Evolutionary conservation across 2,888 invertebrate species (phyloP), one percentile per base, ranked within the genome.

Genomic region (Tortrix viridana): DNA sequence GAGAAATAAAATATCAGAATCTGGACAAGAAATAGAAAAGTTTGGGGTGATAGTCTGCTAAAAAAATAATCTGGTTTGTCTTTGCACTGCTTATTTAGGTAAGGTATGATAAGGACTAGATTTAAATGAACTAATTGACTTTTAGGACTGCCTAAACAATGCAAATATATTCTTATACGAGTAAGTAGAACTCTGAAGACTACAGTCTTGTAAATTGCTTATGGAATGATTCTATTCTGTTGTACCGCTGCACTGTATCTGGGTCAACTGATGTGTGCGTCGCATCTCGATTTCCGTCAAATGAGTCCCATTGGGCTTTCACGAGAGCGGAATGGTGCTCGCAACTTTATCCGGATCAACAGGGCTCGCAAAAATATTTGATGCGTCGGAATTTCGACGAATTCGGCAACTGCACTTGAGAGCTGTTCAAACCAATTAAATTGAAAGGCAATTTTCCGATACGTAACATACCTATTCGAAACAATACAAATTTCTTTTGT

Each of bases 281-380:
- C 65, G 73, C 75, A 73, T 74, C 78, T 81, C 82, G 74, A 76
- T 81, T 85, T 85, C 77, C 82, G 71, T 67, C 71, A 79, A 84
- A 87, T 79, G 78, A 78, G 79, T 72, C 82, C 85, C 82, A 71
- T 72, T 72, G 83, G 84, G 76, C 69, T 72, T 78, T 76, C 70
- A 66, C 52, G 74, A 76, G 71, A 74, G 71, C 69, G 71, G 78
- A 77, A 79, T 74, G 70, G 73, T 69, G 65, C 50, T 60, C 48
- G 67, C 70, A 73, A 74, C 71, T 77, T 77, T 72, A 75, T 73
- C 73, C 71, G 65, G 65, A 70, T 69, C 69, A 69, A 72, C 69
- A 68, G 66, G 66, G 65, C 72, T 63, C 63, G 60, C 64, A 63
- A 43, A 57, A 60, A 65, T 49, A 71, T 65, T 65, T 57, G 65